Evolutionary conservation across 2,797 vertebrate genomes (phyloP), one percentile per base, ranked within the genome.

Genomic region (Microcaecilia unicolor): DNA sequence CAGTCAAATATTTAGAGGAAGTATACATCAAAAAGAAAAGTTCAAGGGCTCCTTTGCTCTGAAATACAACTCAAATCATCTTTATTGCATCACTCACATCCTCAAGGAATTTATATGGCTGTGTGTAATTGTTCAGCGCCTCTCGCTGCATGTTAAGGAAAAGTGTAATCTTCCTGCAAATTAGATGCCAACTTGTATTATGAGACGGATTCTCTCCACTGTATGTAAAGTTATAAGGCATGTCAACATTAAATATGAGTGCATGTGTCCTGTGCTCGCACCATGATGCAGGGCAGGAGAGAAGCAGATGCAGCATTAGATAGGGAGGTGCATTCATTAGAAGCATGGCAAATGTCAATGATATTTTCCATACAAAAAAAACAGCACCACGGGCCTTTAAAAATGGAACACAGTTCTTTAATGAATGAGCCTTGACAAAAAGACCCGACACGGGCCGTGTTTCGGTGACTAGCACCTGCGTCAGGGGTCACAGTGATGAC

Each of bases 1-100:
- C 60, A 61, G 58, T 67, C 52, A 59, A 34, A 67, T 54, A 33
- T 51, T 41, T 61, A 45, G 37, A 23, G 54, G 56, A 36, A 37
- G 45, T 24, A 3, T 10, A 41, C n/a, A n/a, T n/a, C 41, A 55
- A 50, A n/a, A 56, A 51, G 44, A 37, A 58, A 67, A 59, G 50
- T 61, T 63, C 54, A 59, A 55, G 55, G 15, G 35, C 26, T 59
- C 36, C 15, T 51, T 23, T 22, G 44, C 31, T 44, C 39, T 48
- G 41, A 48, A 56, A 66, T 48, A 51, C 16, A 44, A n/a, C 53
- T 53, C 63, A 48, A 48, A 53, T 46, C 30, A 41, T 22, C 16
- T 62, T 55, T 67, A 60, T 51, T 40, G 54, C 51, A 59, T 44
- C 37, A 47, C 10, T 3, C 10, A 25, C 16, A 39, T 44, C 34